Percentiles rank a stretch among this genome's conserved stretches.
Conservation (phyloP, 2,113 vertebrate species). For the Lophochroa leadbeateri region DNA sequence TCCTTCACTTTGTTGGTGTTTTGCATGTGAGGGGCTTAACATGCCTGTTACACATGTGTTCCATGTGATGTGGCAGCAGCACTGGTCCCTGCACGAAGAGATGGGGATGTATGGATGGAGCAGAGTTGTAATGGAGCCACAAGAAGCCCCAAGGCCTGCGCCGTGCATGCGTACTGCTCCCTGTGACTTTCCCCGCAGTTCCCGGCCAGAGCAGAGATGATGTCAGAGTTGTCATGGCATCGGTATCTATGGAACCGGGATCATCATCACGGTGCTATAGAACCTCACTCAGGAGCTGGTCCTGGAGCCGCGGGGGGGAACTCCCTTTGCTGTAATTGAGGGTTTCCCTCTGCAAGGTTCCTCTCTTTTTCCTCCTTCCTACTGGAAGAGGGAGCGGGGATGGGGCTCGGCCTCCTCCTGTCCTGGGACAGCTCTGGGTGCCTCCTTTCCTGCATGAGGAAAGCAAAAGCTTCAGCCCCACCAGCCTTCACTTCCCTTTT, state of each 20-base stretch:
- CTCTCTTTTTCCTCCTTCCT: neutral
- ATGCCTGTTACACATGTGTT: fast-evolving
- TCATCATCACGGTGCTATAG: neutral
- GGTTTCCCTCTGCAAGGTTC: neutral
- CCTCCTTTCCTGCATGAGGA: neutral
- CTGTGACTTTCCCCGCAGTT: conserved; percentile 2
- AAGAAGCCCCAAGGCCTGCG: neutral
- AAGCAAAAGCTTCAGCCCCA: neutral
- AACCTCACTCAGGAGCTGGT: neutral
- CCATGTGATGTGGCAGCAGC: fast-evolving
- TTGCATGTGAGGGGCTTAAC: neutral
- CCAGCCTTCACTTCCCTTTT: neutral
- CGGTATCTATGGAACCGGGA: conserved; percentile 60
- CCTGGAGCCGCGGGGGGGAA: neutral
- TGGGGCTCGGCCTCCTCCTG: neutral
- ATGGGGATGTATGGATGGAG: fast-evolving
- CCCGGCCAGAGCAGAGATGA: conserved; percentile 41
- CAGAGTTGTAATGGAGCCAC: neutral
- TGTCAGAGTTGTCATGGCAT: conserved; percentile 73
- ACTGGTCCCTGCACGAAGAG: fast-evolving
- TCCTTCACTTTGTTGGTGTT: fast-evolving
- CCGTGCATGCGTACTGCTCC: neutral
- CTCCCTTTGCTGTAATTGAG: conserved; percentile 8
- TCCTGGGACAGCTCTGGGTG: neutral
- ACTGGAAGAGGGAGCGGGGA: neutral